phyloP scores from a whole-genome alignment of 1,140 invertebrate species.

The Saccostrea glomerata region DNA sequence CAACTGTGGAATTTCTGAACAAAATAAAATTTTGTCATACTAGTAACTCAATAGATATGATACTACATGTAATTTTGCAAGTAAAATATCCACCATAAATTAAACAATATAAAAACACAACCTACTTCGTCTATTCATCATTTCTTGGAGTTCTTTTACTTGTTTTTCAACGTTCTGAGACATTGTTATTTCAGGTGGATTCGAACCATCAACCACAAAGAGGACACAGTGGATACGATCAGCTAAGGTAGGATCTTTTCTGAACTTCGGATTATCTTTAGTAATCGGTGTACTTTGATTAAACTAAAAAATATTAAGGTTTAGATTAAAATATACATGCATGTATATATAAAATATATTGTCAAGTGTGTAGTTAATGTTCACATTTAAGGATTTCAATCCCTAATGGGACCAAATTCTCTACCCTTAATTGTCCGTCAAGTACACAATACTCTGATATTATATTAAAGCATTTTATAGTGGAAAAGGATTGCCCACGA shows the following conservation, averaged over 20 bases:
- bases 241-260: slow-evolving; percentile 39
- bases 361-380: not conserved
- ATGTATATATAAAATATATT: too few species aligned
- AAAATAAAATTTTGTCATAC: slow-evolving; percentile 2
- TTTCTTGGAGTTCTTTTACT: slow-evolving; percentile 39
- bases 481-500: too few species aligned
- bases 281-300: slow-evolving; percentile 36
- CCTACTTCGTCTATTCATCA: slow-evolving; percentile 49
- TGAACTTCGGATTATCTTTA: slow-evolving; percentile 48
- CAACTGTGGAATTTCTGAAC: slow-evolving; percentile 47
- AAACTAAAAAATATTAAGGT: slow-evolving; percentile 23
- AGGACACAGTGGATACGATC: slow-evolving; percentile 55
- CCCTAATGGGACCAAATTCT: too few species aligned
- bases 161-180: slow-evolving; percentile 48
- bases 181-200: slow-evolving; percentile 20
- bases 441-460: too few species aligned
- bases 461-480: too few species aligned
- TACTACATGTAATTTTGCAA: too few species aligned
- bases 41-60: too few species aligned
- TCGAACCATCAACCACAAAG: slow-evolving; percentile 50
- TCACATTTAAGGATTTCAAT: too few species aligned
- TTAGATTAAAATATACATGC: too few species aligned
- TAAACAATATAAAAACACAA: not conserved
- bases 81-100: too few species aligned
- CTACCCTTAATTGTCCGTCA: too few species aligned